A percentile compares a stretch with the other conserved stretches of the same genome.
phyloP scores from a whole-genome alignment of 2,888 invertebrate genomes.

The Aphodius sticticus region DNA sequence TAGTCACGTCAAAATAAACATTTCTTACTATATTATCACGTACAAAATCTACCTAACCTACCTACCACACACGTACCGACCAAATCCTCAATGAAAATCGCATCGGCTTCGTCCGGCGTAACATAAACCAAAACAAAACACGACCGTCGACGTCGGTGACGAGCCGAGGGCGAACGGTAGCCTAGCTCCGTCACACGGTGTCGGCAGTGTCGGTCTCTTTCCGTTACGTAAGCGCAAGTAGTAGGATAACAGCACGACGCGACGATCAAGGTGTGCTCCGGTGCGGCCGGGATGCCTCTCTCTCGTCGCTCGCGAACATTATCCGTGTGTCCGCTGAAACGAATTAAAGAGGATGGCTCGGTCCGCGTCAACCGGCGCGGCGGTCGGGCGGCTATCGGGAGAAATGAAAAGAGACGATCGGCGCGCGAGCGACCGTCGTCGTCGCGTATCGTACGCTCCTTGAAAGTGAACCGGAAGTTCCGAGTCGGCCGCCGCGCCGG shows the following conservation, averaged over 20 bases:
- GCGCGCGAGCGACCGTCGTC: slow-evolving; percentile 28
- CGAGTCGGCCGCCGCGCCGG: slow-evolving; percentile 31
- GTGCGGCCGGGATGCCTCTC: neutral
- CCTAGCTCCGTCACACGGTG: neutral
- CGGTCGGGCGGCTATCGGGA: neutral
- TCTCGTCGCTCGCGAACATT: slow-evolving; percentile 4
- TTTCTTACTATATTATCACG: neutral
- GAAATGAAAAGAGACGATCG: slow-evolving; percentile 38
- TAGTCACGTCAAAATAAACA: neutral
- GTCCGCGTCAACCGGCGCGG: slow-evolving; percentile 8
- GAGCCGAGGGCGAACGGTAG: neutral
- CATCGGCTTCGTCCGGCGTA: neutral
- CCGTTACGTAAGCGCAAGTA: neutral
- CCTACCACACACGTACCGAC: neutral
- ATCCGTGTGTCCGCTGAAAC: slow-evolving; percentile 28
- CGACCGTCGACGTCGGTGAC: neutral
- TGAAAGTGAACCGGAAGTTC: slow-evolving; percentile 46
- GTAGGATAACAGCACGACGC: neutral
- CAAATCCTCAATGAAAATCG: neutral
- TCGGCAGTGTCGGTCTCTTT: neutral
- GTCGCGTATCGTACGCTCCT: slow-evolving; percentile 27
- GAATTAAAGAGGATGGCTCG: slow-evolving; percentile 37
- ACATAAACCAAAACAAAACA: neutral
- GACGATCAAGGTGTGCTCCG: neutral
- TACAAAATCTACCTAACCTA: neutral